Evolutionary conservation across 2,113 vertebrate species (phyloP), one percentile per base, ranked within the genome.

Genomic region (Trochalopteron elliotii): DNA sequence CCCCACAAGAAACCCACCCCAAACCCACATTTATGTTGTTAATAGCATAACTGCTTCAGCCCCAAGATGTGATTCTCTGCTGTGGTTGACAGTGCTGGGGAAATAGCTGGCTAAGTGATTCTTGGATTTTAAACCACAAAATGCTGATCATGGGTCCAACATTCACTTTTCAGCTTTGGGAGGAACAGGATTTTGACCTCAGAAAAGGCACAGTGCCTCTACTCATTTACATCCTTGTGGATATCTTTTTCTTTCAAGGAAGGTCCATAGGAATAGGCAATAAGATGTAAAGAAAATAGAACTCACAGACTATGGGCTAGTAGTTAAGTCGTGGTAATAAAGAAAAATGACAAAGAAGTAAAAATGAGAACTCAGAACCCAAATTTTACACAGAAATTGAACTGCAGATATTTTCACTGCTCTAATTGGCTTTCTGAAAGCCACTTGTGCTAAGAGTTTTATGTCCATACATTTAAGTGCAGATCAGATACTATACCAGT

Each of bases 91-190:
- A 92, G 45, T 77, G 35, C 57, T 83, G 55, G 59, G 80, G 93
- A 96, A 96, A 90, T 68, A 90, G 50, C 70, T 77, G 60, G 52
- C 37, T 81, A 89, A 80, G 31, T 75, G 55, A 93, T 55, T 52
- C 67, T 81, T 82, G 88, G 83, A 81, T 94, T 90, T 87, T 45
- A 80, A 96, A 95, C 65, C 61, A 60, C 57, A 79, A 63, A 90
- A 93, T 81, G 8, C 60, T 61, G 65, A 85, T 89, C 59, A 3
- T 37, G 74, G 87, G 55, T 94, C 90, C 80, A 82, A 56, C 90
- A 89, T 70, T 91, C 86, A 74, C 91, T 97, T 93, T 94, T 89
- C 80, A 94, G 1, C 91, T 49, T 95, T 90, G 47, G 14, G 63
- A 83, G n/a, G 72, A 90, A 42, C 2, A 12, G 27, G n/a, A 72